Evolutionary conservation across 2,797 vertebrate genomes (phyloP).

Genomic region (Artibeus jamaicensis): DNA sequence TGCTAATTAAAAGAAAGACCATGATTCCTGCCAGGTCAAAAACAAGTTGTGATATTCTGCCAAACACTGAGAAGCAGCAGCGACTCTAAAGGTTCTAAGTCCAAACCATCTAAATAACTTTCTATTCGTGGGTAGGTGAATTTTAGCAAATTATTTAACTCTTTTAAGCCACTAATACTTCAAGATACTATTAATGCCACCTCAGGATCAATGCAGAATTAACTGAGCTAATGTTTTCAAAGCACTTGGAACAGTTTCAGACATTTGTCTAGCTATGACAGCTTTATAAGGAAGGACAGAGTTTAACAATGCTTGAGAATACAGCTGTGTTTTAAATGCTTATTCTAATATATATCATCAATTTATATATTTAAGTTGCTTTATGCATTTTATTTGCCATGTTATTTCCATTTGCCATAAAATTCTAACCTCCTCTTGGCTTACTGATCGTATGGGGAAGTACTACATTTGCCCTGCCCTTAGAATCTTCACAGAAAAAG

Average conservation of each 20-base stretch:
- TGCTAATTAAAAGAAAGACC: conserved; percentile 66
- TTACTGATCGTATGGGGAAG: background rate
- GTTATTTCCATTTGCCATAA: background rate
- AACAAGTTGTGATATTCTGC: conserved; percentile 40
- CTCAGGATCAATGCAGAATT: conserved; percentile 47
- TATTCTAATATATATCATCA: background rate
- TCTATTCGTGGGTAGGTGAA: background rate
- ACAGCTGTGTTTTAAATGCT: background rate
- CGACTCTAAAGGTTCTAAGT: conserved; percentile 17
- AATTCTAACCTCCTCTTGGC: background rate
- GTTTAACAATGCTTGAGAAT: background rate
- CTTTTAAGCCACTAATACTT: conserved; percentile 39
- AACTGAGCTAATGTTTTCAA: conserved; percentile 44
- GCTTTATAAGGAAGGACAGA: conserved; percentile 19
- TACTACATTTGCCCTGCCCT: background rate
- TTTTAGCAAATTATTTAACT: conserved; percentile 60
- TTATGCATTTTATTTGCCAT: background rate
- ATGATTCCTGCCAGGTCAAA: conserved; percentile 61
- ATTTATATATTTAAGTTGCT: background rate
- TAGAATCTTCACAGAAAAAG: background rate
- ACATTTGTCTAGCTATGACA: conserved; percentile 20
- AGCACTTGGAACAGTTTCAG: conserved; percentile 9
- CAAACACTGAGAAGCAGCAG: background rate
- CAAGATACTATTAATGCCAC: conserved; percentile 38
- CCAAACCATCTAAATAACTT: conserved; percentile 18